These are phyloP conservation scores for Pocota personata DNA, from an alignment of 2,888 invertebrate genomes.

Conservation along the genomic window DNA sequence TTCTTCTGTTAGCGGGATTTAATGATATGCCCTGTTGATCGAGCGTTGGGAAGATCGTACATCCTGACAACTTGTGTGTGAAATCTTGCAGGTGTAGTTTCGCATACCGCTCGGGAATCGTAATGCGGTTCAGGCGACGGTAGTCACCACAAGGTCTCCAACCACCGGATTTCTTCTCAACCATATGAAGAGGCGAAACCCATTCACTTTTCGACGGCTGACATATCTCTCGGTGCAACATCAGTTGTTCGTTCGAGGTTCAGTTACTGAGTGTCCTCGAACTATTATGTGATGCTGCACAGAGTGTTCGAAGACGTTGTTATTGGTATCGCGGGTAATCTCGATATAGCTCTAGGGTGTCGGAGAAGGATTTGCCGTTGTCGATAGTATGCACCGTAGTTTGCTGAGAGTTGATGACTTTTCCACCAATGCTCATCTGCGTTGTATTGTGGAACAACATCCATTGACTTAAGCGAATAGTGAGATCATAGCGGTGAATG, in stretches of 20 bases:
- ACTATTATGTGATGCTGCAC: slow-evolving; percentile 60
- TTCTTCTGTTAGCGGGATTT: too few relatives aligned
- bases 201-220: slow-evolving; percentile 80
- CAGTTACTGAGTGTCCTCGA: slow-evolving; percentile 42
- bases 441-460: slow-evolving; percentile 13
- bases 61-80: too few relatives aligned
- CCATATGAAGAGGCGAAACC: slow-evolving; percentile 79
- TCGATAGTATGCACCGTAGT: slow-evolving; percentile 9
- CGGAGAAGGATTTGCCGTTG: not conserved
- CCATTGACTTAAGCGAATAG: slow-evolving; percentile 17
- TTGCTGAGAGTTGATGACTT: slow-evolving; percentile 1
- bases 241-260: too few relatives aligned
- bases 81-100: too few relatives aligned
- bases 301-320: slow-evolving; percentile 8
- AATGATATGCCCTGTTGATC: too few relatives aligned
- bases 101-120: too few relatives aligned
- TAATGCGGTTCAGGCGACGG: slow-evolving; percentile 24
- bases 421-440: not conserved
- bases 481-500: slow-evolving; percentile 20
- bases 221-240: slow-evolving; percentile 80
- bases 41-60: too few relatives aligned
- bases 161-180: slow-evolving; percentile 73
- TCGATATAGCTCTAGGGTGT: not conserved
- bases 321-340: not conserved
- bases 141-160: slow-evolving; percentile 78